Evolutionary conservation across 2,113 vertebrate species (phyloP).

Genomic region (Tenebrosternarchus preto): DNA sequence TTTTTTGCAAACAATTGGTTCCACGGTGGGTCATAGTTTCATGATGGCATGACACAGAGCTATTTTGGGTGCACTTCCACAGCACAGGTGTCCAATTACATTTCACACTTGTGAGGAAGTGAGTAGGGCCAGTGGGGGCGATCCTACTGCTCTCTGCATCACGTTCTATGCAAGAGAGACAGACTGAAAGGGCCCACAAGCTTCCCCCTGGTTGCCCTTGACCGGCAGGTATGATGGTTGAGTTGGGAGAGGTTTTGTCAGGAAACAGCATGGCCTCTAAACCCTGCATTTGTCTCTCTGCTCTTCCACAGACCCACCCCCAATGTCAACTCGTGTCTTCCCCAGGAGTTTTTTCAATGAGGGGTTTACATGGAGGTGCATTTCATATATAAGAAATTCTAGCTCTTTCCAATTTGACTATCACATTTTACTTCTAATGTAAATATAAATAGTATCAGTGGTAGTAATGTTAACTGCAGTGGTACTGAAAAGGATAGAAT

Average conservation of each 20-base stretch:
- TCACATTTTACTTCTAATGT: background rate
- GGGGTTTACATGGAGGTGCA: background rate
- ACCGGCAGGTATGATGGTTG: slow-evolving; percentile 28
- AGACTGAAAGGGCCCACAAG: background rate
- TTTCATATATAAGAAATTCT: background rate
- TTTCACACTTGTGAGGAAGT: slow-evolving; percentile 67
- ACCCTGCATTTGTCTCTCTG: background rate
- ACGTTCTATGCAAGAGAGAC: slow-evolving; percentile 6
- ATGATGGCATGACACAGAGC: slow-evolving; percentile 54
- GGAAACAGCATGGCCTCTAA: slow-evolving; percentile 36
- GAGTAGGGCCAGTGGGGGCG: slow-evolving; percentile 49
- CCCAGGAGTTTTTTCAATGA: background rate
- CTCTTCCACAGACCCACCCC: background rate
- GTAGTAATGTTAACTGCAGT: background rate
- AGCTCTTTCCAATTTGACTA: background rate
- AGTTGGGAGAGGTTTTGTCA: slow-evolving; percentile 5
- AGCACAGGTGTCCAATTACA: slow-evolving; percentile 73
- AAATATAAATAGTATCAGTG: background rate
- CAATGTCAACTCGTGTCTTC: no score
- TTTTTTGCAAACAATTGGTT: background rate
- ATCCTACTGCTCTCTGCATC: slow-evolving; percentile 6
- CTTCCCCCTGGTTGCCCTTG: slow-evolving; percentile 19
- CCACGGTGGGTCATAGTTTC: slow-evolving; percentile 20
- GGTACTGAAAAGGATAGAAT: background rate
- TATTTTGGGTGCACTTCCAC: slow-evolving; percentile 62